Percentiles rank a stretch among this genome's conserved stretches.
phyloP scores from a whole-genome alignment of 1,140 invertebrate genomes.

The Drosophila elegans region DNA sequence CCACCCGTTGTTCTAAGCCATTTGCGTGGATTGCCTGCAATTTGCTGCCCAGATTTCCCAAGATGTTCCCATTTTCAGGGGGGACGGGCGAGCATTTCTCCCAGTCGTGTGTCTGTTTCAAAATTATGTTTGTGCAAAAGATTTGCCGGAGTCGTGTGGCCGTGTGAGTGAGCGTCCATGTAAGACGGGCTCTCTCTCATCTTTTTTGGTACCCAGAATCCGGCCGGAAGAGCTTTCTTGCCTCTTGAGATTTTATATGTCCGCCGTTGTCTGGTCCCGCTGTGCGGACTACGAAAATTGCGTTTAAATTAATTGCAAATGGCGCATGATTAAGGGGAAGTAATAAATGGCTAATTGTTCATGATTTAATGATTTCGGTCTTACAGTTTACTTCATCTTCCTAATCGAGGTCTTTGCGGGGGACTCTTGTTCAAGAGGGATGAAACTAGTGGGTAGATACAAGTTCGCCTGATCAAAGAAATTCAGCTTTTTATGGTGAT shows the following conservation, averaged over 20 bases:
- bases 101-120: conserved; percentile 77
- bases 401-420: conserved; percentile 12
- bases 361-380: conserved; percentile 75
- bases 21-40: conserved; percentile 84
- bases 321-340: conserved; percentile 81
- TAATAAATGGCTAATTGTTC: conserved; percentile 79
- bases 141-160: conserved; percentile 51
- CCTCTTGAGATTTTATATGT: conserved; percentile 61
- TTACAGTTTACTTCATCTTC: conserved; percentile 30
- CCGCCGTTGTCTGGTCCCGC: conserved; percentile 48
- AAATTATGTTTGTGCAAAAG: conserved; percentile 84
- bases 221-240: conserved; percentile 55
- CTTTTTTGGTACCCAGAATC: conserved; percentile 36
- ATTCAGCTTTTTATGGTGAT: no score
- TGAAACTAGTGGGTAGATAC: neutral
- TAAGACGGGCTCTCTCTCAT: conserved; percentile 43
- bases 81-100: conserved; percentile 16
- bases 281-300: conserved; percentile 72
- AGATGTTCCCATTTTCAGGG: conserved; percentile 44
- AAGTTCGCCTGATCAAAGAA: neutral
- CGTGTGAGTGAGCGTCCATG: conserved; percentile 26
- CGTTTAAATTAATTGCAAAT: conserved; percentile 83
- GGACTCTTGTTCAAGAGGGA: conserved; percentile 1
- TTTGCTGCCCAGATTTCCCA: conserved; percentile 79
- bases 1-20: conserved; percentile 83